Percentiles rank a stretch among this genome's conserved stretches.
These are phyloP conservation scores for Leptinotarsa rubiginosa DNA, from an alignment of 2,888 invertebrate species.

Conservation along the genomic window DNA sequence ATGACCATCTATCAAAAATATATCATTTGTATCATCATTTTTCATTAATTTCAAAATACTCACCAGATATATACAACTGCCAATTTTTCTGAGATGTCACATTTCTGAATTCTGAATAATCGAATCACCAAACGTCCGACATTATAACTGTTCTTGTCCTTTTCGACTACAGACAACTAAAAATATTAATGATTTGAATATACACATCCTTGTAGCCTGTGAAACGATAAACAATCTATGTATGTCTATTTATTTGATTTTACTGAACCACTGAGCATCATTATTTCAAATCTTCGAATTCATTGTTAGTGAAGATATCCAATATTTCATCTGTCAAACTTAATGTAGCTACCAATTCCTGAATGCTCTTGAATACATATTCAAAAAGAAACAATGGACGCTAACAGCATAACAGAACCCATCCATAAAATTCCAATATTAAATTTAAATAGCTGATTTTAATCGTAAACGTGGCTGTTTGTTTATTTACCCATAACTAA, in stretches of 20 bases:
- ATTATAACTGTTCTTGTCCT: too few relatives aligned
- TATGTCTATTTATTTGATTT: not conserved
- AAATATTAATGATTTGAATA: not conserved
- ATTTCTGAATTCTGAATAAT: too few relatives aligned
- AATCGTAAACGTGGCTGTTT: constrained; percentile 62
- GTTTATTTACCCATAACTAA: constrained; percentile 60
- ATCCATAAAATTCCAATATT: constrained; percentile 53
- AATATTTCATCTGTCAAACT: constrained; percentile 30
- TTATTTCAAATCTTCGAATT: constrained; percentile 17
- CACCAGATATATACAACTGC: too few relatives aligned
- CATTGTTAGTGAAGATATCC: constrained; percentile 23
- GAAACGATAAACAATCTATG: constrained; percentile 1
- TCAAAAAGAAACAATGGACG: constrained; percentile 32
- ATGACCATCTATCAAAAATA: too few relatives aligned
- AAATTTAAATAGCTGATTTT: constrained; percentile 62
- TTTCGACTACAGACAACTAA: too few relatives aligned
- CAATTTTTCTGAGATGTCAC: too few relatives aligned
- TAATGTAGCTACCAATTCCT: constrained; percentile 32
- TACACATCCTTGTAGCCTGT: not conserved
- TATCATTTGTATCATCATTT: too few relatives aligned
- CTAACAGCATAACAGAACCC: constrained; percentile 33
- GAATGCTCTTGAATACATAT: constrained; percentile 11
- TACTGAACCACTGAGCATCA: constrained; percentile 5
- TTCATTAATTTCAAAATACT: too few relatives aligned
- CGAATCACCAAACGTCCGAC: too few relatives aligned